Conservation (phyloP, 2,888 invertebrate species). For the Drosophila koepferae region DNA sequence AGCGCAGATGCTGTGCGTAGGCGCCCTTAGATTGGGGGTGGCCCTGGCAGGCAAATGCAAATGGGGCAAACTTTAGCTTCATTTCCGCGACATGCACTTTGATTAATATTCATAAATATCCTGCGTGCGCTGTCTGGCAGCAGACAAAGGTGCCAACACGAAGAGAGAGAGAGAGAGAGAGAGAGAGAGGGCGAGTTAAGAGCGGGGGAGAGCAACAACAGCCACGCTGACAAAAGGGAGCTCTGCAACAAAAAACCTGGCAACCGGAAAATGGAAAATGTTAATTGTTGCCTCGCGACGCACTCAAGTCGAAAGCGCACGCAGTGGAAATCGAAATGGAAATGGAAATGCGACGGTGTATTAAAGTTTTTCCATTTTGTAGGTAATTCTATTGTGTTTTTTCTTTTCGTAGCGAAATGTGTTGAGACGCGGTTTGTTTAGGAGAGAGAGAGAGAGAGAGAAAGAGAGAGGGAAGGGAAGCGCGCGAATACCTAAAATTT, state of each 20-base stretch:
- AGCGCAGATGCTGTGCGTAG: slow-evolving; percentile 31
- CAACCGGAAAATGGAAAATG: slow-evolving; percentile 81
- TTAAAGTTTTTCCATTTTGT: slow-evolving; percentile 56
- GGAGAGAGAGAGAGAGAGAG: slow-evolving; percentile 7
- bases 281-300: slow-evolving; percentile 76
- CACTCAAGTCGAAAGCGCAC: slow-evolving; percentile 76
- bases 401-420: slow-evolving; percentile 43
- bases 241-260: slow-evolving; percentile 49
- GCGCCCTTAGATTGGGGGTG: slow-evolving; percentile 13
- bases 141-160: slow-evolving; percentile 35
- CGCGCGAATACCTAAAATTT: slow-evolving; percentile 36
- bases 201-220: slow-evolving; percentile 8
- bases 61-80: slow-evolving; percentile 46
- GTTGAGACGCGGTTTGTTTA: slow-evolving; percentile 50
- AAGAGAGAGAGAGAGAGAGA: not conserved
- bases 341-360: slow-evolving; percentile 45
- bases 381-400: slow-evolving; percentile 56
- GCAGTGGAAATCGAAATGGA: slow-evolving; percentile 63
- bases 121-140: slow-evolving; percentile 45
- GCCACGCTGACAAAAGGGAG: slow-evolving; percentile 20
- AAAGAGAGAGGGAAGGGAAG: not conserved
- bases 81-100: slow-evolving; percentile 65
- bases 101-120: slow-evolving; percentile 80
- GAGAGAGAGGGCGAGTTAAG: not conserved
- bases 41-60: slow-evolving; percentile 40